phyloP scores from a whole-genome alignment of 2,797 vertebrate species.

The Microctenopoma stevenorrisi region DNA sequence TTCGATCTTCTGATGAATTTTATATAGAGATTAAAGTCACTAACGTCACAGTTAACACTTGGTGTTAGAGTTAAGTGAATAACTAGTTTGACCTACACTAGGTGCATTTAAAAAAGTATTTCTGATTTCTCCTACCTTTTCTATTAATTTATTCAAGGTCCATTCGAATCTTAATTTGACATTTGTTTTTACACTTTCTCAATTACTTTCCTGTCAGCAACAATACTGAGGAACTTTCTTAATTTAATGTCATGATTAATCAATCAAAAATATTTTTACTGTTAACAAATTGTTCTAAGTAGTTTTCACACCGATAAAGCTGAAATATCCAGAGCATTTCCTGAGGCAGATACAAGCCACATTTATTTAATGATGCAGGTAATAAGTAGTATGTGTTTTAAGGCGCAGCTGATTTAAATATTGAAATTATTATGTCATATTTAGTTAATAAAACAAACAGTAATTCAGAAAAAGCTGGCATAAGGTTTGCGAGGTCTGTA shows the following conservation, averaged over 20 bases:
- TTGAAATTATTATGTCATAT: neutral
- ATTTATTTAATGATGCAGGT: neutral
- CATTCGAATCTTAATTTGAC: neutral
- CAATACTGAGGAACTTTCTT: neutral
- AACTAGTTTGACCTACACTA: neutral
- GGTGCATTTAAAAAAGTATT: too few species aligned
- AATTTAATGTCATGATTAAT: neutral
- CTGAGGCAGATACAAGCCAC: neutral
- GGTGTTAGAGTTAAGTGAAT: neutral
- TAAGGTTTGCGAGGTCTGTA: too few species aligned
- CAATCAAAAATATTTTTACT: neutral
- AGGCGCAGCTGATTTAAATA: neutral
- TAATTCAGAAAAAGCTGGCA: neutral
- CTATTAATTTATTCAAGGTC: neutral
- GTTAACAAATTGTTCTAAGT: too few species aligned
- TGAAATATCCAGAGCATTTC: neutral
- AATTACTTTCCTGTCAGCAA: neutral
- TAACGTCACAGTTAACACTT: neutral
- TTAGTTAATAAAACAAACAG: neutral
- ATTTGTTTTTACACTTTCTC: neutral
- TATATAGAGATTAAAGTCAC: neutral
- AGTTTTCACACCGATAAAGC: neutral
- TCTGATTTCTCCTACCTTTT: neutral
- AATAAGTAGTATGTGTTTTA: neutral
- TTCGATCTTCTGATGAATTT: conserved; percentile 18